These are phyloP conservation scores for Paradoxurus hermaphroditus DNA, from an alignment of 2,113 vertebrate species.

Conservation along the genomic window DNA sequence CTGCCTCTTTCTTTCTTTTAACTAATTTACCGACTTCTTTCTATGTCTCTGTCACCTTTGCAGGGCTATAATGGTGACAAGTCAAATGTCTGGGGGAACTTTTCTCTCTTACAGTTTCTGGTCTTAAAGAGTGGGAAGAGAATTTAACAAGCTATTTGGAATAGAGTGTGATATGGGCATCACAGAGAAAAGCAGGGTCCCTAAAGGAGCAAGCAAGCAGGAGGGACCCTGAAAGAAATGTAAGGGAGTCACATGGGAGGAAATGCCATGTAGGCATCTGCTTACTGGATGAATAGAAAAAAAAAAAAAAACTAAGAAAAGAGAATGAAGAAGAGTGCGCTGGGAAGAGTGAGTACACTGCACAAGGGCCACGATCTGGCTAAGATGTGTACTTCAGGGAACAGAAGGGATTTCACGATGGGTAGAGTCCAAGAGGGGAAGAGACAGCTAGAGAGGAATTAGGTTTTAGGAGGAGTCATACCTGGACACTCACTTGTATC, in stretches of 20 bases:
- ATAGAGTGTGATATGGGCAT: background rate
- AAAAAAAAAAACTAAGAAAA: background rate
- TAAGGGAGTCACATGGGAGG: background rate
- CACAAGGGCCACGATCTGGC: background rate
- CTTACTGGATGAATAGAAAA: background rate
- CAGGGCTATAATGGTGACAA: background rate
- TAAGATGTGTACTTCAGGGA: background rate
- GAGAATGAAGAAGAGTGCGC: background rate
- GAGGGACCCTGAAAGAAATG: background rate
- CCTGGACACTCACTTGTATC: background rate
- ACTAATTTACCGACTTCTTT: background rate
- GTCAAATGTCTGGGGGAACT: rapidly evolving
- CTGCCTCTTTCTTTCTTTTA: background rate
- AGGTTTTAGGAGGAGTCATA: background rate
- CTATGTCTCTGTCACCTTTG: background rate
- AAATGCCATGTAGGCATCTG: background rate
- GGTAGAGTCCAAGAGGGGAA: background rate
- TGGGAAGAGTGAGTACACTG: background rate
- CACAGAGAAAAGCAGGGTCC: background rate
- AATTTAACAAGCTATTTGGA: background rate
- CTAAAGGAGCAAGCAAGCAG: background rate
- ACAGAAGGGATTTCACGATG: background rate
- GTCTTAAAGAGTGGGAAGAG: background rate
- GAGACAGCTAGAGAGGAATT: background rate
- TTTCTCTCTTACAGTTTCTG: background rate